phyloP scores from a whole-genome alignment of 2,113 vertebrate genomes.

The Xyliphius kryptos region DNA sequence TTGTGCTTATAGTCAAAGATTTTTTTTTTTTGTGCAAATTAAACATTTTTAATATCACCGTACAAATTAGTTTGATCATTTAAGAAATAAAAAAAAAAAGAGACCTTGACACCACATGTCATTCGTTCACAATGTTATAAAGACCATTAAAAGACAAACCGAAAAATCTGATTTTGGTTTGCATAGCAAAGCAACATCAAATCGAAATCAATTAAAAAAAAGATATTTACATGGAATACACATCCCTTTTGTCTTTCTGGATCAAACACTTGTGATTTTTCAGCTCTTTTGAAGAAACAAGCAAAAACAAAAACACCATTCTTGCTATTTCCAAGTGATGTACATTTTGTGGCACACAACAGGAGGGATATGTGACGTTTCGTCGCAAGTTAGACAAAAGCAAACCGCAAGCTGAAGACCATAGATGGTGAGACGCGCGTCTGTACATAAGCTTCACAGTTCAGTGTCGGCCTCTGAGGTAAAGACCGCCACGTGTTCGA shows the following conservation, averaged over 20 bases:
- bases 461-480: slow-evolving; percentile 47
- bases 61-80: slow-evolving; percentile 58
- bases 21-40: slow-evolving; percentile 76
- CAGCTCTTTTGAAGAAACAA: slow-evolving; percentile 20
- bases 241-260: slow-evolving; percentile 57
- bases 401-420: slow-evolving; percentile 48
- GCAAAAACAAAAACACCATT: slow-evolving; percentile 21
- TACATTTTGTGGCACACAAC: slow-evolving; percentile 58
- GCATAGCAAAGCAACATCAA: slow-evolving; percentile 69
- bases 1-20: slow-evolving; percentile 73
- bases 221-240: slow-evolving; percentile 68
- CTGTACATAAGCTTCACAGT: slow-evolving; percentile 67
- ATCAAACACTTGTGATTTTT: slow-evolving; percentile 50
- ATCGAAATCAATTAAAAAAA: slow-evolving; percentile 48
- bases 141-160: slow-evolving; percentile 56
- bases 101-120: slow-evolving; percentile 42
- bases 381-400: slow-evolving; percentile 49
- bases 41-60: slow-evolving; percentile 54
- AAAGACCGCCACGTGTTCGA: slow-evolving; percentile 19
- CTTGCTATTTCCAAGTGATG: slow-evolving; percentile 37
- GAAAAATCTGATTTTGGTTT: slow-evolving; percentile 56
- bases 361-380: slow-evolving; percentile 54
- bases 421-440: slow-evolving; percentile 55
- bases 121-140: slow-evolving; percentile 60
- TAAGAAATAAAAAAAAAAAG: slow-evolving; percentile 34